Conservation (phyloP, 2,113 vertebrate species). For the Hiodon tergisus region DNA sequence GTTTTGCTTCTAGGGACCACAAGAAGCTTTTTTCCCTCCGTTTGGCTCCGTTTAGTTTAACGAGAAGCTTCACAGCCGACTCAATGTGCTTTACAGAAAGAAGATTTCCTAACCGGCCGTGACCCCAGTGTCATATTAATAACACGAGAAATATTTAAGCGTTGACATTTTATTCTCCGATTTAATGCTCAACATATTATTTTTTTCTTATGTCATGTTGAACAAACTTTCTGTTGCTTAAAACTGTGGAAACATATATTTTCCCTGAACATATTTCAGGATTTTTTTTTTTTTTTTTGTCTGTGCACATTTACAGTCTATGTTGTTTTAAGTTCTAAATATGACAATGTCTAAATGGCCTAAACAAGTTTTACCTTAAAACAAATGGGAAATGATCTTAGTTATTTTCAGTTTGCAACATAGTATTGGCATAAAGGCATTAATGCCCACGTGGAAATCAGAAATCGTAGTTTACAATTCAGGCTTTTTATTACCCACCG, state of each 20-base stretch:
- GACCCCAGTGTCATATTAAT: slow-evolving; percentile 5
- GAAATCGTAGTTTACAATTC: background rate
- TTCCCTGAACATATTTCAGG: background rate
- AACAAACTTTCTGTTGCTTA: slow-evolving; percentile 3
- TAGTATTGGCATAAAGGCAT: background rate
- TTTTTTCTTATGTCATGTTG: slow-evolving; percentile 18
- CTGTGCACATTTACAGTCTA: background rate
- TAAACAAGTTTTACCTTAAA: background rate
- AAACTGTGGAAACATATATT: background rate
- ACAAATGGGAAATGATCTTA: background rate
- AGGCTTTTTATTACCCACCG: background rate
- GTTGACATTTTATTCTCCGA: background rate
- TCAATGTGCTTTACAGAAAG: slow-evolving; percentile 1
- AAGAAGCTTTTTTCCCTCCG: too few relatives aligned
- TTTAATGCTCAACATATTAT: slow-evolving; percentile 1
- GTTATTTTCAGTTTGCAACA: background rate
- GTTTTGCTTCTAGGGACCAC: too few relatives aligned
- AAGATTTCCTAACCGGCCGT: background rate
- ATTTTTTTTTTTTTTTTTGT: background rate
- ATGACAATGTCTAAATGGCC: too few relatives aligned
- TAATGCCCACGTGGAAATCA: background rate
- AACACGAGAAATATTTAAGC: slow-evolving; percentile 6
- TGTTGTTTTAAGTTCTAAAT: background rate
- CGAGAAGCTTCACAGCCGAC: background rate
- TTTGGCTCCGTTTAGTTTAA: too few relatives aligned